phyloP scores from a whole-genome alignment of 2,113 vertebrate genomes.

The Rana temporaria region DNA sequence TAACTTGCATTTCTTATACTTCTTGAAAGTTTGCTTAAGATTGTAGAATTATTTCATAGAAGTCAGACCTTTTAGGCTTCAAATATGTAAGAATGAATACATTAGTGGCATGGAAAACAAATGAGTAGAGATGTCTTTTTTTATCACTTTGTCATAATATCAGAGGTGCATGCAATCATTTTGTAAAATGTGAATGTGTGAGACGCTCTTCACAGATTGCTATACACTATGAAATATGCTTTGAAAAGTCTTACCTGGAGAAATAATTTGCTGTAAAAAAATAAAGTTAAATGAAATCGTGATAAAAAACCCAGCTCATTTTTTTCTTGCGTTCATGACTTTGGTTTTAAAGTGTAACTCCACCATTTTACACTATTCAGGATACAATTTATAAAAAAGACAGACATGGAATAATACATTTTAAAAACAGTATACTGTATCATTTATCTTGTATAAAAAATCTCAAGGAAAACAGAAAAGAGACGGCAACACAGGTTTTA shows the following conservation, averaged over 20 bases:
- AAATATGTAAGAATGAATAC: constrained; percentile 30
- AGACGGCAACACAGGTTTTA: no score
- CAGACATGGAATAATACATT: no score
- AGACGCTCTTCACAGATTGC: constrained; percentile 32
- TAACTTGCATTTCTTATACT: constrained; percentile 22
- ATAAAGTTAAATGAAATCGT: constrained; percentile 37
- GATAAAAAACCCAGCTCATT: constrained; percentile 12
- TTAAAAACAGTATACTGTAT: no score
- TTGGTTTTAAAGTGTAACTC: neutral
- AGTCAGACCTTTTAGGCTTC: constrained; percentile 13
- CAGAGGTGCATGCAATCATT: constrained; percentile 33
- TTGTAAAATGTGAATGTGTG: constrained; percentile 14
- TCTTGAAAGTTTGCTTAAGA: constrained; percentile 24
- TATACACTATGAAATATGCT: constrained; percentile 16
- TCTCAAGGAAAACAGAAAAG: no score
- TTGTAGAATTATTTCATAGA: constrained; percentile 28
- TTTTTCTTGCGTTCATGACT: neutral
- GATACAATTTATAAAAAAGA: no score
- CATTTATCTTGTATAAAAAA: no score
- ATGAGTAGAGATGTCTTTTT: constrained; percentile 32
- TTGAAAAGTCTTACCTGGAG: constrained; percentile 14
- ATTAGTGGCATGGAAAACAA: constrained; percentile 30
- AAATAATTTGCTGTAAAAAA: constrained; percentile 40
- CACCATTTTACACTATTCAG: neutral
- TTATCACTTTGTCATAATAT: constrained; percentile 15